Percentiles rank a stretch among this genome's conserved stretches.
Evolutionary conservation across 2,888 invertebrate genomes (phyloP).

Genomic region (Anticlea derivata): DNA sequence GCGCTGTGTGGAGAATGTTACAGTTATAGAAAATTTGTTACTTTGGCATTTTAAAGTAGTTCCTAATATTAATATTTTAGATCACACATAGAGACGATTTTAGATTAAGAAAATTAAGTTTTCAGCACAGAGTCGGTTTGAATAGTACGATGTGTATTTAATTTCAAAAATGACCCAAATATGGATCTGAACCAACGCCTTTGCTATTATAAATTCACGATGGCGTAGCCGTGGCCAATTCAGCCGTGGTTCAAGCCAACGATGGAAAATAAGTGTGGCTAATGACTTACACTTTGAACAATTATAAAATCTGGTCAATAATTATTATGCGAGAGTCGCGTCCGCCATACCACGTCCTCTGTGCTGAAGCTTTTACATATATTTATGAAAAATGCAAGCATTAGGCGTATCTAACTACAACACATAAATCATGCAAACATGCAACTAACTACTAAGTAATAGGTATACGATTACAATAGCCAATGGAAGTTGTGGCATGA

Average conservation of each 20-base stretch:
- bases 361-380: conserved; percentile 2
- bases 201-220: no score
- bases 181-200: no score
- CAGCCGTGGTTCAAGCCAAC: no score
- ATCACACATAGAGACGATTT: background rate
- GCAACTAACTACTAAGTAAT: background rate
- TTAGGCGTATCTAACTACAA: conserved; percentile 14
- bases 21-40: background rate
- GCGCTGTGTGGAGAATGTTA: conserved; percentile 49
- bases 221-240: no score
- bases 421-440: conserved; percentile 18
- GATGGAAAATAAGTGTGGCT: background rate
- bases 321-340: background rate
- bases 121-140: background rate
- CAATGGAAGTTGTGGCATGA: no score
- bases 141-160: background rate
- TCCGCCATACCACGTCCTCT: background rate
- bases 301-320: no score
- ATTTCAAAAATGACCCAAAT: background rate
- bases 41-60: no score
- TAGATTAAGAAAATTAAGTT: background rate
- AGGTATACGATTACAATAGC: no score
- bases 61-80: no score
- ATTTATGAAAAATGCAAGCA: conserved; percentile 2
- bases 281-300: background rate